Conservation (phyloP, 2,888 invertebrate genomes). For the Pandemis heparana region DNA sequence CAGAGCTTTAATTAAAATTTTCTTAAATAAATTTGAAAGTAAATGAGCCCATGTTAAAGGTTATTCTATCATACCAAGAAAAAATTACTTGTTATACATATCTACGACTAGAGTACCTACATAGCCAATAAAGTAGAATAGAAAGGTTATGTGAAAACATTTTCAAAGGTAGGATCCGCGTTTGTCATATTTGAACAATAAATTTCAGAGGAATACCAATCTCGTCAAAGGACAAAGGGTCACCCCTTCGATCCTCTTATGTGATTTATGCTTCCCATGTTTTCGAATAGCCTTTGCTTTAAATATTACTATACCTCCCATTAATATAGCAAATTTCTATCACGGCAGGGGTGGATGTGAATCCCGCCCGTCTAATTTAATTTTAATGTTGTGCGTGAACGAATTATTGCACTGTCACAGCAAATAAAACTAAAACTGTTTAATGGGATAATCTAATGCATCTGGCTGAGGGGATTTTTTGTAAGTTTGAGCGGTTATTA, state of each 20-base stretch:
- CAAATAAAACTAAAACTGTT: constrained; percentile 71
- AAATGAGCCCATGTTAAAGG: too few relatives aligned
- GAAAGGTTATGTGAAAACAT: constrained; percentile 5
- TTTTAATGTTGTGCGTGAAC: constrained; percentile 82
- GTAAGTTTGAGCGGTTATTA: constrained; percentile 70
- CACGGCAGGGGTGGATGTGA: constrained; percentile 55
- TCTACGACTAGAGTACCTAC: background rate
- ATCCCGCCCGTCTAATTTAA: constrained; percentile 76
- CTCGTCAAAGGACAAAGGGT: constrained; percentile 52
- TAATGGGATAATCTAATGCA: constrained; percentile 77
- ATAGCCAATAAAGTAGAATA: background rate
- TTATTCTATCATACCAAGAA: too few relatives aligned
- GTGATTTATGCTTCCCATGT: constrained; percentile 74
- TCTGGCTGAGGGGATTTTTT: constrained; percentile 75
- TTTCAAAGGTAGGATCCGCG: background rate
- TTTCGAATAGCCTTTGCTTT: constrained; percentile 58
- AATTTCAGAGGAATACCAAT: constrained; percentile 34
- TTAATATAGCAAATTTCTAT: constrained; percentile 34
- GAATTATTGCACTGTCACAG: constrained; percentile 82
- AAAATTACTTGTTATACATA: too few relatives aligned
- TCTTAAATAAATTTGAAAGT: too few relatives aligned
- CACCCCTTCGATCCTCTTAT: constrained; percentile 71
- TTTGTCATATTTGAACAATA: constrained; percentile 37
- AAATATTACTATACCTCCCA: constrained; percentile 79
- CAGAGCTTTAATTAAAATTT: too few relatives aligned